These are phyloP conservation scores for Lochmaea capreae DNA, from an alignment of 2,888 invertebrate species.

Conservation along the genomic window DNA sequence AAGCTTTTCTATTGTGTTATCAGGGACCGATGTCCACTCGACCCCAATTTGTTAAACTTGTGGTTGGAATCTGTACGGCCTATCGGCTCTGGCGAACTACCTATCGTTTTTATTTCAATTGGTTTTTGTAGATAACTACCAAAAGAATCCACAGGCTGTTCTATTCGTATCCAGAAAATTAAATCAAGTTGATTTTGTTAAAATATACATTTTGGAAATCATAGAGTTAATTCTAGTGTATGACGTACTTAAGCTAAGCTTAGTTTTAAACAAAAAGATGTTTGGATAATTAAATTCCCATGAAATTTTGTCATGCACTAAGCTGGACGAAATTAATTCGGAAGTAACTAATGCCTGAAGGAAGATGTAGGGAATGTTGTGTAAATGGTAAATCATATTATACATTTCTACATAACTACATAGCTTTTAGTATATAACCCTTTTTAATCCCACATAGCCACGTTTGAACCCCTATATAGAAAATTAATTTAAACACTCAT, in stretches of 20 bases:
- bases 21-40: constrained; percentile 55
- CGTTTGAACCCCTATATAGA: constrained; percentile 49
- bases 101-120: constrained; percentile 37
- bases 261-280: not conserved
- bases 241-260: not conserved
- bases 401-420: constrained; percentile 48
- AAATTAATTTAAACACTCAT: constrained; percentile 53
- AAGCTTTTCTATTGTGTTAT: constrained; percentile 58
- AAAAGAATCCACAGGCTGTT: constrained; percentile 19
- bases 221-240: not conserved
- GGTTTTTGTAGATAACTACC: constrained; percentile 24
- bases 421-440: constrained; percentile 47
- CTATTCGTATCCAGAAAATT: not conserved
- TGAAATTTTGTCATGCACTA: constrained; percentile 42
- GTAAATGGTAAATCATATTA: constrained; percentile 57
- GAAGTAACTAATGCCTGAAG: constrained; percentile 60
- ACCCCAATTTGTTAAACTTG: constrained; percentile 55
- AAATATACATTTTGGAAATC: too few species aligned
- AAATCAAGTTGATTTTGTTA: not conserved
- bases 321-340: constrained; percentile 62
- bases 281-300: constrained; percentile 15
- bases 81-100: constrained; percentile 36
- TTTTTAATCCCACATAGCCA: constrained; percentile 42
- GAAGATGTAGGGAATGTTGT: constrained; percentile 57
- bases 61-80: constrained; percentile 37